Base-by-base conservation (phyloP, 2,888 invertebrate genomes). In the Anoplius nigerrimus region DNA sequence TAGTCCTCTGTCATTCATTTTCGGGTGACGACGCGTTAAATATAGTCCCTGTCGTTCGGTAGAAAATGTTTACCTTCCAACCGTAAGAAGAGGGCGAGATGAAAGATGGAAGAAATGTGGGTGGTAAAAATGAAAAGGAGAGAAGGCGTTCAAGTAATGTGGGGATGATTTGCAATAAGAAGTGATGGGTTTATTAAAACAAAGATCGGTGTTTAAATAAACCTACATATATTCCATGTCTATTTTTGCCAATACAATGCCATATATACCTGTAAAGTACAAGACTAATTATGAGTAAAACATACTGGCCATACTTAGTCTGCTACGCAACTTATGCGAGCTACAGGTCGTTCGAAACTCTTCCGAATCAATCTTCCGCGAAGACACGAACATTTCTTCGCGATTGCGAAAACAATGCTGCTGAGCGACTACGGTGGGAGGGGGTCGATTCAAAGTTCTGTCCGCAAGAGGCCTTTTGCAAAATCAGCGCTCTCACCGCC, bases 361-460 rank as follows among this genome's bases (percentile, higher is more conserved):
- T 27, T 62, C 62, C 34, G 54, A 46, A 46, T 46, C 15, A 11
- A 5, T 46, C n/a, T 46, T 46, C 16, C 46, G 46, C 2, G 46
- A 11, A 15, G 15, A 46, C 46, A 55, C 60, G 54, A 64, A 66
- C 66, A 70, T 54, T 67, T 72, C 69, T 53, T 56, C 61, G 66
- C 57, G 56, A 73, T 73, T 62, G 67, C 73, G 65, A 60, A 62
- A 67, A 64, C 58, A 58, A 62, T 71, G n/a, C n/a, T n/a, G n/a
- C n/a, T n/a, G n/a, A 51, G 45, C 21, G 20, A 6, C 52, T 1
- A 13, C 20, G 52, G 48, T 5, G 48, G 52, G 22, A 16, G 52
- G 21, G 57, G 63, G 42, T 48, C 65, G 54, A 67, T 67, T n/a
- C n/a, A n/a, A n/a, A 60, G 73, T 65, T 72, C 16, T 45, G 53